Evolutionary conservation across 1,140 invertebrate species (phyloP), one percentile per base, ranked within the genome.

Genomic region (Solenopsis invicta): DNA sequence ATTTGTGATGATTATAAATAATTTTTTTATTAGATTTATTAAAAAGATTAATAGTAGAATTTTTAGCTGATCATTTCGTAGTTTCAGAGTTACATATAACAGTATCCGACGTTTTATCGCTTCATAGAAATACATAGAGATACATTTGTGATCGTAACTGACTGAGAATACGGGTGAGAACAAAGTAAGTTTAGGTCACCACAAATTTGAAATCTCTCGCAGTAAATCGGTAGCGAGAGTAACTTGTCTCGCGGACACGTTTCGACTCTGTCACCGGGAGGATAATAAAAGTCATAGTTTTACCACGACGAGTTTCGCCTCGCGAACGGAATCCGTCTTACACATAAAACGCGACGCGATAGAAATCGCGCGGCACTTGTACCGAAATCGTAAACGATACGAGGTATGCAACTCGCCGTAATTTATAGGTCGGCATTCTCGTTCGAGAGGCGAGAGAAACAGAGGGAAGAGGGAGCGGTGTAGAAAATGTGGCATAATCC

Each of bases 311-410:
- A 37, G 29, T 54, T 64, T 34, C 24, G 34, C 62, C 62, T 69
- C 34, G 67, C 29, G 34, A 29, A 16, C 64, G 34, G 37, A 80
- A 80, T 80, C 62, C 3, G 16, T 77, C 59, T 78, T 64, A 64
- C 41, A 64, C 64, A n/a, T 81, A 59, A 71, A 81, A 81, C 10
- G 52, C 16, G 13, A 9, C 34, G 78, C 34, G 21, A 81, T 71
- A 56, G 50, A 71, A 81, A 81, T 71, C 64, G 37, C 52, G 16
- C 50, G 21, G 13, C 29, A 24, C 77, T 69, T 41, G 13, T 69
- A 80, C 3, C 66, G 66, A 81, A 81, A 81, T 21, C 50, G 50
- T 81, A 81, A 81, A 71, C 50, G 78, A 59, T 45, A 69, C 64
- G n/a, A 71, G 54, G 21, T 71, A 24, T 8, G 78, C 78, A 34